Evolutionary conservation across 2,113 vertebrate genomes (phyloP).

Genomic region (Notarius lentiginosus): DNA sequence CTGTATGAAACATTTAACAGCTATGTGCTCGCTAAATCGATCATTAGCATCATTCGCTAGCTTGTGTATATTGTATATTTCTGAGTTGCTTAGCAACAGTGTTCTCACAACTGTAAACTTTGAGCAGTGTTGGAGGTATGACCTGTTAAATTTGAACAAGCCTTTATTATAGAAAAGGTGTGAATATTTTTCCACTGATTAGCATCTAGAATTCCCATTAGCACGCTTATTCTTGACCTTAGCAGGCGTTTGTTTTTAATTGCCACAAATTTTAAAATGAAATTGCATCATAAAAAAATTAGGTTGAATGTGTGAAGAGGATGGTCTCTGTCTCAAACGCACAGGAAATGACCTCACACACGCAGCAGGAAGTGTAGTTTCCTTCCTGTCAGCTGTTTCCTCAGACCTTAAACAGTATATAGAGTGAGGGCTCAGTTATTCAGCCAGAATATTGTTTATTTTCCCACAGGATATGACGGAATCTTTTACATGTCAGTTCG

Average conservation of each 20-base stretch:
- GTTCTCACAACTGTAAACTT: background rate
- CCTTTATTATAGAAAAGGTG: background rate
- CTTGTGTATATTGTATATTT: background rate
- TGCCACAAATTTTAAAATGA: background rate
- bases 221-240: background rate
- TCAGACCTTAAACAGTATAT: conserved; percentile 55
- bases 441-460: background rate
- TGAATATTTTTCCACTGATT: too few relatives aligned
- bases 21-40: background rate
- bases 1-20: background rate
- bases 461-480: background rate
- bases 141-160: background rate
- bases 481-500: background rate
- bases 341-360: conserved; percentile 64
- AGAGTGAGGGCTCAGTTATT: background rate
- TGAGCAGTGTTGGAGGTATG: background rate
- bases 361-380: conserved; percentile 39
- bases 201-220: too few relatives aligned
- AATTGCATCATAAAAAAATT: background rate
- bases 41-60: background rate
- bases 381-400: conserved; percentile 65
- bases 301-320: conserved; percentile 54
- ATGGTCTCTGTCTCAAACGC: background rate
- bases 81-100: background rate
- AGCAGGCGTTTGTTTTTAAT: background rate